These are phyloP conservation scores for Anoplolepis gracilipes DNA, from an alignment of 1,140 invertebrate genomes.

Conservation along the genomic window DNA sequence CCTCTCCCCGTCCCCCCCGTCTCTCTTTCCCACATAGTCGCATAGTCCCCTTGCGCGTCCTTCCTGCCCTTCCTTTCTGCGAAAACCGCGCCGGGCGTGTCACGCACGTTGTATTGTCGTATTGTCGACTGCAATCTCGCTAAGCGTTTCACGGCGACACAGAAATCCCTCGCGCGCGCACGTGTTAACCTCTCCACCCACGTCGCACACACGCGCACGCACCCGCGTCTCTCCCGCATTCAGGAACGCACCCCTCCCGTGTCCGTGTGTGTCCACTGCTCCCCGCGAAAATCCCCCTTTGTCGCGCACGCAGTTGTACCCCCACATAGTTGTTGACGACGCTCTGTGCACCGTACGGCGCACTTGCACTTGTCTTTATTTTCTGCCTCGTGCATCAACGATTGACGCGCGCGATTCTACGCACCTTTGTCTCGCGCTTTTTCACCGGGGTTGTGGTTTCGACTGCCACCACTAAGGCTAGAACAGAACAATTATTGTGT, in stretches of 20 bases:
- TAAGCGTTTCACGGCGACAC: constrained; percentile 84
- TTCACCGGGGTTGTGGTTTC: background rate
- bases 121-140: constrained; percentile 86
- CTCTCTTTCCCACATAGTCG: constrained; percentile 7
- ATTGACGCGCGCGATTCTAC: constrained; percentile 31
- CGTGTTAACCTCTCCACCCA: constrained; percentile 84
- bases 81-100: constrained; percentile 83
- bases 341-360: constrained; percentile 50
- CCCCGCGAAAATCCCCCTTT: constrained; percentile 61
- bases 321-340: constrained; percentile 43
- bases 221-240: constrained; percentile 61
- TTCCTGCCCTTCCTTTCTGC: constrained; percentile 56
- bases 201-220: constrained; percentile 72
- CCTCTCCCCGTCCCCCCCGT: constrained; percentile 30
- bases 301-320: constrained; percentile 51
- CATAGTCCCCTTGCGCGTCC: constrained; percentile 61
- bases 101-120: constrained; percentile 84
- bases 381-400: constrained; percentile 28
- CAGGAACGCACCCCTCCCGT: constrained; percentile 60
- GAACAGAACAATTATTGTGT: background rate
- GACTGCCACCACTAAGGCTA: background rate
- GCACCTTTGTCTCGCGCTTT: constrained; percentile 11
- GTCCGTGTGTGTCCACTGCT: constrained; percentile 56
- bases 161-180: constrained; percentile 73
- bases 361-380: constrained; percentile 50